A percentile compares a stretch with the other conserved stretches of the same genome.
phyloP scores from a whole-genome alignment of 2,888 invertebrate genomes.

The Hermaeophaga mercurialis region DNA sequence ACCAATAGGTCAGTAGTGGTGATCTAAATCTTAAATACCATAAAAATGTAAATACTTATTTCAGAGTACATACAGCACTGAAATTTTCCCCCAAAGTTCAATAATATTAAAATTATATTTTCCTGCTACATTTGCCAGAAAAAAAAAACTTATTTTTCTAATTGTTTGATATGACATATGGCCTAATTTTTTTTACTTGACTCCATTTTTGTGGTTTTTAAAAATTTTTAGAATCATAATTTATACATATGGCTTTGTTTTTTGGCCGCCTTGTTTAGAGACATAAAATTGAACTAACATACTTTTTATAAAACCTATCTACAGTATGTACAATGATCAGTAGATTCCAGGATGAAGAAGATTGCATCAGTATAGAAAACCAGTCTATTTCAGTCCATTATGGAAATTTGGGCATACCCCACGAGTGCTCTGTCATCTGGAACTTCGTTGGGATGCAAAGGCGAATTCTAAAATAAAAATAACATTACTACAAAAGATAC shows the following conservation, averaged over 20 bases:
- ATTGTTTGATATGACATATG: too few relatives aligned
- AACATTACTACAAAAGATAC: slow-evolving; percentile 7
- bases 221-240: too few relatives aligned
- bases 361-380: slow-evolving; percentile 35
- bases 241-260: neutral
- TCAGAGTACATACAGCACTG: too few relatives aligned
- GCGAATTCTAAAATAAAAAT: slow-evolving; percentile 64
- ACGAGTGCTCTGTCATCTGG: slow-evolving; percentile 94
- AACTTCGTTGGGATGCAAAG: slow-evolving; percentile 74
- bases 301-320: slow-evolving; percentile 43
- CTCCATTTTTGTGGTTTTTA: too few relatives aligned
- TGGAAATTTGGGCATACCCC: slow-evolving; percentile 97
- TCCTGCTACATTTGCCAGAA: too few relatives aligned
- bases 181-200: too few relatives aligned
- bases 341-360: slow-evolving; percentile 48
- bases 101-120: too few relatives aligned
- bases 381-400: slow-evolving; percentile 71
- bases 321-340: slow-evolving; percentile 49
- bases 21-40: too few relatives aligned
- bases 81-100: too few relatives aligned
- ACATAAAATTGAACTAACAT: slow-evolving; percentile 32
- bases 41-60: too few relatives aligned
- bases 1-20: too few relatives aligned
- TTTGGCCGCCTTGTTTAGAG: slow-evolving; percentile 1
- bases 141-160: too few relatives aligned